Evolutionary conservation across 1,140 invertebrate species (phyloP).

Genomic region (Metaphire vulgaris): DNA sequence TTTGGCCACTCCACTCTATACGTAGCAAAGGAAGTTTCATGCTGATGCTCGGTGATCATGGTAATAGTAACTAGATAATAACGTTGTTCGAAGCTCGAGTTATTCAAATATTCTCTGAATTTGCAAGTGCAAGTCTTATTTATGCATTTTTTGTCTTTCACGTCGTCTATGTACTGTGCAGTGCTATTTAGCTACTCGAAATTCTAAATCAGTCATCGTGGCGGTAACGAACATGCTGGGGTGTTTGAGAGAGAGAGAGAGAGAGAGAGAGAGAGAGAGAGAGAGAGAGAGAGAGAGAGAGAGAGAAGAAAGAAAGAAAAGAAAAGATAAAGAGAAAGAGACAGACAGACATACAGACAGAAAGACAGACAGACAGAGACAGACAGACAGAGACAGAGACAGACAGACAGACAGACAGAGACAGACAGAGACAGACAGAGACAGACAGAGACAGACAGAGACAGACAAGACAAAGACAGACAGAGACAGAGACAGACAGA

Average conservation of each 20-base stretch:
- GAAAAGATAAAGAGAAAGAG: not conserved
- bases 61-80: too few relatives aligned
- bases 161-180: too few relatives aligned
- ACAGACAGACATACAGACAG: not conserved
- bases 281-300: slow-evolving; percentile 1
- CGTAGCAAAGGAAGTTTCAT: too few relatives aligned
- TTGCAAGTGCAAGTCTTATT: not conserved
- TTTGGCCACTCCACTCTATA: too few relatives aligned
- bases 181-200: too few relatives aligned
- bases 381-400: not conserved
- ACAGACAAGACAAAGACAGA: not conserved
- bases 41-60: too few relatives aligned
- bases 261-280: not conserved
- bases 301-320: not conserved
- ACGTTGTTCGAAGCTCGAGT: too few relatives aligned
- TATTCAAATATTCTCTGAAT: not conserved
- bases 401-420: not conserved
- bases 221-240: not conserved
- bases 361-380: not conserved
- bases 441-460: not conserved
- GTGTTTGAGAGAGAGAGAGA: not conserved
- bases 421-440: not conserved
- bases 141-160: too few relatives aligned
- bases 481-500: not conserved
- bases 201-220: not conserved